These are phyloP conservation scores for Chromis chromis DNA, from an alignment of 2,797 vertebrate genomes.

Conservation along the genomic window DNA sequence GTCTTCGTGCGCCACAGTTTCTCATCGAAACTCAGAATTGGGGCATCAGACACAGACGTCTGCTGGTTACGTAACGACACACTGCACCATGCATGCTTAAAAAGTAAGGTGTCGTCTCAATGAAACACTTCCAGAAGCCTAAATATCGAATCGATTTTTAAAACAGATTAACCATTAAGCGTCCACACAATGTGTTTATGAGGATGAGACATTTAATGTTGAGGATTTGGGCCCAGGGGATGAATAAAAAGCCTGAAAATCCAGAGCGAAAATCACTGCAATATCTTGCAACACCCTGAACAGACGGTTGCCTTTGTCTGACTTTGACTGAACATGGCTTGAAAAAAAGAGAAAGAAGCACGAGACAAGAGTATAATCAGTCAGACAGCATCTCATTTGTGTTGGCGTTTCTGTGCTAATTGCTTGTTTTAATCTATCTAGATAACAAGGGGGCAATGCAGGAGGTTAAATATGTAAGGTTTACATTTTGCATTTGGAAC, in stretches of 20 bases:
- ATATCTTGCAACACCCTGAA: constrained; percentile 22
- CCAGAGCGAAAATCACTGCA: not conserved
- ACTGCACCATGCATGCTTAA: constrained; percentile 27
- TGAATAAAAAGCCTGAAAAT: constrained; percentile 2
- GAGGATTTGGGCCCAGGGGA: not conserved
- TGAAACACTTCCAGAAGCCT: not conserved
- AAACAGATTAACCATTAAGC: constrained; percentile 8
- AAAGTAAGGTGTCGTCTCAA: constrained; percentile 14
- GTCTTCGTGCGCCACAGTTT: not conserved
- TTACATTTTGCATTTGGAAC: not conserved
- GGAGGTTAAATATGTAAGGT: not conserved
- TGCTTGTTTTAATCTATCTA: not conserved
- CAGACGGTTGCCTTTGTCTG: constrained; percentile 5
- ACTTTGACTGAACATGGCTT: constrained; percentile 6
- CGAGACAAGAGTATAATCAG: constrained; percentile 17
- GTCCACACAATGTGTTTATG: not conserved
- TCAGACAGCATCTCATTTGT: constrained; percentile 7
- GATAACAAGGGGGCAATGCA: not conserved
- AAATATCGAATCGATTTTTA: not conserved
- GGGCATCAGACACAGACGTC: constrained; percentile 27
- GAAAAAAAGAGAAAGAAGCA: not conserved
- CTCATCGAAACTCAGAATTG: constrained; percentile 16
- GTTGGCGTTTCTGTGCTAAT: not conserved
- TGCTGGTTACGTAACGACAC: constrained; percentile 49
- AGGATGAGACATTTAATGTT: not conserved